These are phyloP conservation scores for Iselma pallidipennis DNA, from an alignment of 2,888 invertebrate genomes.

Conservation along the genomic window DNA sequence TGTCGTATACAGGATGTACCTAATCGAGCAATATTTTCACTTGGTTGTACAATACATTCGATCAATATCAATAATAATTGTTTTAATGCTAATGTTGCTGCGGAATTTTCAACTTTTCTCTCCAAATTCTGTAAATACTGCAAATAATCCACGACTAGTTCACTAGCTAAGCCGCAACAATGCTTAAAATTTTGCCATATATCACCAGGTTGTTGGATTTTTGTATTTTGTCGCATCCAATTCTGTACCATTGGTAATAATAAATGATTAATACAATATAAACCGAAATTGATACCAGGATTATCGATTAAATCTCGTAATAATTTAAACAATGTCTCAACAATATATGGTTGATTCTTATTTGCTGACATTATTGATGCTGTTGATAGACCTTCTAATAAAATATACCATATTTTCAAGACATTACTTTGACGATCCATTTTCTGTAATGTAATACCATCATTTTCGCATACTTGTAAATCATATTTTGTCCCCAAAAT, in stretches of 20 bases:
- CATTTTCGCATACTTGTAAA: conserved; percentile 53
- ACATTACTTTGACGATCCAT: conserved; percentile 82
- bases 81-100: conserved; percentile 78
- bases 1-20: conserved; percentile 92
- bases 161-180: conserved; percentile 90
- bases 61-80: conserved; percentile 84
- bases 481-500: conserved; percentile 61
- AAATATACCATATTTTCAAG: conserved; percentile 86
- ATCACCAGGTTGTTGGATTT: conserved; percentile 72
- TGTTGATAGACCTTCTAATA: conserved; percentile 84
- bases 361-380: conserved; percentile 80
- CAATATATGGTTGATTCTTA: conserved; percentile 77
- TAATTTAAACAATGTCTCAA: conserved; percentile 86
- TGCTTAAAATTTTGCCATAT: conserved; percentile 92
- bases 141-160: conserved; percentile 85
- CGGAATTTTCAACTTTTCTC: conserved; percentile 57
- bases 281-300: conserved; percentile 87
- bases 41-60: conserved; percentile 89
- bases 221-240: conserved; percentile 75
- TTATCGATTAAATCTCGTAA: conserved; percentile 75
- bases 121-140: conserved; percentile 66
- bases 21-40: conserved; percentile 86
- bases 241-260: conserved; percentile 91
- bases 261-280: conserved; percentile 91
- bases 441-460: conserved; percentile 63